Evolutionary conservation across 2,888 invertebrate species (phyloP).

Genomic region (Ceriagrion tenellum): DNA sequence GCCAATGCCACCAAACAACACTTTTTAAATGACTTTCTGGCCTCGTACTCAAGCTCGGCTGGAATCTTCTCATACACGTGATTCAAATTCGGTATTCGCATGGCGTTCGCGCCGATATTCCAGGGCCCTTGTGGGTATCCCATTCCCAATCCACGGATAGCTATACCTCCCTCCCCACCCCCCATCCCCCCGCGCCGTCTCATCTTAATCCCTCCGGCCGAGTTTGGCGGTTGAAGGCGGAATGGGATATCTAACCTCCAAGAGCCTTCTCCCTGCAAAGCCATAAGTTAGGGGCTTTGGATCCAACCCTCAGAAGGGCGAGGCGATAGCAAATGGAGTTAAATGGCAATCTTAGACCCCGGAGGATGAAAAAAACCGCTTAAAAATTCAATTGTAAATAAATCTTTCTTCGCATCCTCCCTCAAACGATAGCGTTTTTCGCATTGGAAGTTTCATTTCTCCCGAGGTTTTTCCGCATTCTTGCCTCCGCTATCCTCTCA

Average conservation of each 20-base stretch:
- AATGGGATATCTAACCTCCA: background rate
- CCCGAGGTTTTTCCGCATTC: background rate
- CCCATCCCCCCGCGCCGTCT: too few species aligned
- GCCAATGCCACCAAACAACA: too few species aligned
- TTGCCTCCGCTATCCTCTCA: background rate
- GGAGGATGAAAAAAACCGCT: background rate
- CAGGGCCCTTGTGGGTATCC: background rate
- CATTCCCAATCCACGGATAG: background rate
- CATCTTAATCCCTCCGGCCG: background rate
- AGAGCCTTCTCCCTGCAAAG: background rate
- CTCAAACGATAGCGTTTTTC: background rate
- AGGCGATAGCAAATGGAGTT: background rate
- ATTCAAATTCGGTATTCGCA: background rate
- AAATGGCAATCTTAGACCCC: background rate
- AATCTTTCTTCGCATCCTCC: background rate
- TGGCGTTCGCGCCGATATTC: background rate
- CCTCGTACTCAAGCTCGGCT: background rate
- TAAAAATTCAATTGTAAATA: slow-evolving; percentile 28
- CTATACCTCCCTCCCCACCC: too few species aligned
- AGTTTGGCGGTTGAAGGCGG: background rate
- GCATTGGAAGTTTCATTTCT: background rate
- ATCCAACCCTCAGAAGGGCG: background rate
- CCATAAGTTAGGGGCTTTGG: background rate
- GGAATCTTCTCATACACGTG: background rate
- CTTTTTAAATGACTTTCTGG: too few species aligned